Base-by-base conservation (phyloP, 2,888 invertebrate genomes). In the Stegana nigrithorax region DNA sequence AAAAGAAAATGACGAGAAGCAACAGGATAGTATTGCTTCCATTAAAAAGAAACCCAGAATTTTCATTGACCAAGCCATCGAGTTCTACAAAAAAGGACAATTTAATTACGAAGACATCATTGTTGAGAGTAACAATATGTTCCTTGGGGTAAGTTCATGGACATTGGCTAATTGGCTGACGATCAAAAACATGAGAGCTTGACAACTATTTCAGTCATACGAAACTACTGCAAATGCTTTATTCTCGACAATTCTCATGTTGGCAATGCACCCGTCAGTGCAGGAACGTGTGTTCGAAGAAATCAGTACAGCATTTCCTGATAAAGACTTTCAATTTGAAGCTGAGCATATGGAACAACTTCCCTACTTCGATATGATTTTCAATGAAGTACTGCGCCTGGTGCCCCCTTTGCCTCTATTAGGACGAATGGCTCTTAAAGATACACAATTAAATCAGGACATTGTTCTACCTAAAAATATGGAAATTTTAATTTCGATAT, bases 351-450 rank as follows among this genome's bases (percentile, higher is more conserved):
- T 36, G 19, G 14, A 55, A 3, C 67, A 73, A 39, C 58, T 75
- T n/a, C 69, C 70, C 5, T 78, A 78, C 59, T 60, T 75, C 60
- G 75, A 77, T 53, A 73, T 73, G 72, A 61, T 77, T 4, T 63
- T 78, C 25, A 72, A 73, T 45, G 78, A 78, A 63, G 71, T 74
- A 0, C 39, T 78, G 14, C 65, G 78, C 17, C 55, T 78, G 19
- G 62, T 66, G 17, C 69, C 78, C 17, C 59, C 78, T 5, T 56
- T 74, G 44, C 78, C 75, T 0, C 1, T 77, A 0, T 67, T 78
- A 3, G 74, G 64, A 2, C 71, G 78, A 10, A 65, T 71, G 2
- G 66, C 67, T 5, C 59, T 60, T 0, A 62, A 64, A 1, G 69
- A 75, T 25, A 32, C 64, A 1, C 47, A 59, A 42, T 25, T 76